Evolutionary conservation across 2,113 vertebrate species (phyloP).

Genomic region (Perca flavescens): DNA sequence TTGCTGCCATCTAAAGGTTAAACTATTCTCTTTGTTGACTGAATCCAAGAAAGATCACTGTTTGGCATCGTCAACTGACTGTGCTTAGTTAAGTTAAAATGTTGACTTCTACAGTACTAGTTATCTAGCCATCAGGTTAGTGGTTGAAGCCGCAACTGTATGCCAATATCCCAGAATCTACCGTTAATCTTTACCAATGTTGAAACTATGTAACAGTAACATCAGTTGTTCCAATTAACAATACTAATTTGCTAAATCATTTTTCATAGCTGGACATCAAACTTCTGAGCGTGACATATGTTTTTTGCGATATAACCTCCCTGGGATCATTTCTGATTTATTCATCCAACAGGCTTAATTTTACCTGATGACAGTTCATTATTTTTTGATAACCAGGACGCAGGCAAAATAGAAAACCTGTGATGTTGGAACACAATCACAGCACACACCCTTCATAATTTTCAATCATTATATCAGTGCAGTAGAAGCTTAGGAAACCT

Average conservation of each 20-base stretch:
- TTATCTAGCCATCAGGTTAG: background rate
- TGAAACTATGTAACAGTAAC: background rate
- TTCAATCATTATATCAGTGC: background rate
- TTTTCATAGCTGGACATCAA: background rate
- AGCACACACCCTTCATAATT: background rate
- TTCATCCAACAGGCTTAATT: background rate
- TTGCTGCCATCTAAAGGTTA: constrained; percentile 3
- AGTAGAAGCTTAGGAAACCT: background rate
- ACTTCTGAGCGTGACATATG: background rate
- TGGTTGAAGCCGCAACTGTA: background rate
- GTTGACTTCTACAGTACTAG: background rate
- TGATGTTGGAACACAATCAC: background rate
- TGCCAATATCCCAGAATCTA: background rate
- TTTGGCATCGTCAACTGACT: background rate
- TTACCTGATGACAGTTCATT: background rate
- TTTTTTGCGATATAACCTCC: background rate
- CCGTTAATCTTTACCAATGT: background rate
- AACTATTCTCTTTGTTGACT: background rate
- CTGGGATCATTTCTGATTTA: background rate
- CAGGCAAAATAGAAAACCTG: background rate
- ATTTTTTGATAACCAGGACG: background rate
- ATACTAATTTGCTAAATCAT: background rate
- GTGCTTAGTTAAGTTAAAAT: background rate
- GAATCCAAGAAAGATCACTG: background rate
- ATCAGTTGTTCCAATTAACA: too few species aligned